These are phyloP conservation scores for Gobio gobio DNA, from an alignment of 2,113 vertebrate species.

Conservation along the genomic window DNA sequence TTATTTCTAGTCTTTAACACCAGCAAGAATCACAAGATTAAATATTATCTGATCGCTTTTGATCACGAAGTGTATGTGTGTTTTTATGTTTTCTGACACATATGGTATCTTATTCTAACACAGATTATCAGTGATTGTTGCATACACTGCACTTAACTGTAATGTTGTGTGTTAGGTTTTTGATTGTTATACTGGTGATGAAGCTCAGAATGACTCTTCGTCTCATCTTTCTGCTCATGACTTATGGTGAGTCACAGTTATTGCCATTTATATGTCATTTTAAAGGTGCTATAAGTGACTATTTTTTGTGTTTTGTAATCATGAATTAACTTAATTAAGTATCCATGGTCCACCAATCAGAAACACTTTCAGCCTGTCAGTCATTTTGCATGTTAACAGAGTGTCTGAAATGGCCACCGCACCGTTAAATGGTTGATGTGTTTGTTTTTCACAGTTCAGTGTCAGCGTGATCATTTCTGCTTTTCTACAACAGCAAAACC, in stretches of 20 bases:
- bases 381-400: not conserved
- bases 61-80: too few species aligned
- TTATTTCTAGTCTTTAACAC: not conserved
- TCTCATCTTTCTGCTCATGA: constrained; percentile 20
- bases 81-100: too few species aligned
- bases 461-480: not conserved
- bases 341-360: too few species aligned
- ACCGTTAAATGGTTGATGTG: not conserved
- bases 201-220: not conserved
- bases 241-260: not conserved
- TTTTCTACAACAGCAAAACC: not conserved
- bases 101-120: too few species aligned
- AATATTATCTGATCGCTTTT: too few species aligned
- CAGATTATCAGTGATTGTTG: too few species aligned
- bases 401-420: not conserved
- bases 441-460: not conserved
- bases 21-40: too few species aligned
- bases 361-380: too few species aligned
- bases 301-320: too few species aligned
- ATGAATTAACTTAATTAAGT: too few species aligned
- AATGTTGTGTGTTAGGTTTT: not conserved
- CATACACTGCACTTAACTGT: not conserved
- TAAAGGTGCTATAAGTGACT: too few species aligned
- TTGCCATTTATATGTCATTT: too few species aligned
- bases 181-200: not conserved